Percentiles rank a stretch among this genome's conserved stretches.
Evolutionary conservation across 2,888 invertebrate species (phyloP).

Genomic region (Calliopum simillimum): DNA sequence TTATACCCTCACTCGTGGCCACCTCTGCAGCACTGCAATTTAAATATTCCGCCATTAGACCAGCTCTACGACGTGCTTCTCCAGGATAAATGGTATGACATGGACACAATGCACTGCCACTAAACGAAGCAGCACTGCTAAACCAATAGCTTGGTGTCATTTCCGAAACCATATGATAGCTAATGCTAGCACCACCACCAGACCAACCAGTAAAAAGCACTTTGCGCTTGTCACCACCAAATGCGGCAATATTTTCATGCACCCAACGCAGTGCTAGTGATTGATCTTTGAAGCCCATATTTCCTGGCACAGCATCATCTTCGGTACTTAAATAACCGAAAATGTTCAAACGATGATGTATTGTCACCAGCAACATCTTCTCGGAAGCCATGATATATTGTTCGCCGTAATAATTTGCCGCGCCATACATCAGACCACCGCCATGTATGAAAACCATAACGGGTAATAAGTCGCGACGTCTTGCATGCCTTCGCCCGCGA

Average conservation of each 20-base stretch:
- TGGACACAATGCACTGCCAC: conserved; percentile 46
- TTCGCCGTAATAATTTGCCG: conserved; percentile 70
- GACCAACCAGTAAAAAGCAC: conserved; percentile 77
- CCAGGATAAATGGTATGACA: conserved; percentile 40
- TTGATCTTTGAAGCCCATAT: conserved; percentile 81
- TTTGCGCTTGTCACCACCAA: conserved; percentile 77
- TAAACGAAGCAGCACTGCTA: conserved; percentile 42
- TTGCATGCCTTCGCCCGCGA: background rate
- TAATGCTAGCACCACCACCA: conserved; percentile 80
- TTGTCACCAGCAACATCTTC: conserved; percentile 74
- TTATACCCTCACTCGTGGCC: conserved; percentile 66
- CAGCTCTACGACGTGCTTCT: conserved; percentile 34
- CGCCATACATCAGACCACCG: conserved; percentile 76
- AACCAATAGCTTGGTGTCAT: conserved; percentile 63
- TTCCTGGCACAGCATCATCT: conserved; percentile 76
- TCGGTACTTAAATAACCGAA: conserved; percentile 80
- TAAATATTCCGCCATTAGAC: conserved; percentile 38
- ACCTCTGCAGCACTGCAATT: conserved; percentile 32
- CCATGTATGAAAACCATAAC: conserved; percentile 77
- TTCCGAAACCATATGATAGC: conserved; percentile 76
- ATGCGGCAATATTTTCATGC: conserved; percentile 74
- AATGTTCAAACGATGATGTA: conserved; percentile 78
- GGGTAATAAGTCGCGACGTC: conserved; percentile 64
- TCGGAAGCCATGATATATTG: conserved; percentile 72
- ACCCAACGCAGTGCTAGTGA: conserved; percentile 77